Percentiles rank a stretch among this genome's conserved stretches.
Conservation (phyloP, 2,888 invertebrate genomes). For the Lysandra coridon region DNA sequence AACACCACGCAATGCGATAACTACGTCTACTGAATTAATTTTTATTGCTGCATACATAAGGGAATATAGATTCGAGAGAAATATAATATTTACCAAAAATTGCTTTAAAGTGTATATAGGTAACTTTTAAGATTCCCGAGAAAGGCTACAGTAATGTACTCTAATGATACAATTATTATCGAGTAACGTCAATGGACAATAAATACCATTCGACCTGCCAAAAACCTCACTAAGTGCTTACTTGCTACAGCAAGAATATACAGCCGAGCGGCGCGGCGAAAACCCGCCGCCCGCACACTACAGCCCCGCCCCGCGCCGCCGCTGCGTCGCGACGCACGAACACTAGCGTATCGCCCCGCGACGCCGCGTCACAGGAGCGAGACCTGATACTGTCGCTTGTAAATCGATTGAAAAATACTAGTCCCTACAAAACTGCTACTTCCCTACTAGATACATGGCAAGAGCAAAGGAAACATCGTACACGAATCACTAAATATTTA, state of each 20-base stretch:
- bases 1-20: conserved; percentile 66
- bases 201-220: conserved; percentile 78
- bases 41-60: conserved; percentile 80
- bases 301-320: conserved; percentile 64
- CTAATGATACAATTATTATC: conserved; percentile 81
- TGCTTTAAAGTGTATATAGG: conserved; percentile 77
- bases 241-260: conserved; percentile 76
- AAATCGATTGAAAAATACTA: conserved; percentile 77
- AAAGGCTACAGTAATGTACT: conserved; percentile 80
- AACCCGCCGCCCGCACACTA: conserved; percentile 66
- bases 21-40: conserved; percentile 76
- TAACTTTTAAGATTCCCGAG: conserved; percentile 79
- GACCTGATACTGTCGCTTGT: conserved; percentile 73
- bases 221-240: conserved; percentile 73
- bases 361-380: conserved; percentile 41
- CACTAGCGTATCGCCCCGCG: conserved; percentile 70
- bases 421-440: conserved; percentile 72
- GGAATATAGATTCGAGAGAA: conserved; percentile 80
- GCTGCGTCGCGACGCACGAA: conserved; percentile 38
- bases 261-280: conserved; percentile 65
- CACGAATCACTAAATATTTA: conserved; percentile 64
- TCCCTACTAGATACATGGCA: conserved; percentile 78
- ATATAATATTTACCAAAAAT: conserved; percentile 76
- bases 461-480: conserved; percentile 75
- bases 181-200: conserved; percentile 80